Percentiles rank a stretch among this genome's conserved stretches.
phyloP scores from a whole-genome alignment of 2,113 vertebrate species.

The Phalacrocorax aristotelis region DNA sequence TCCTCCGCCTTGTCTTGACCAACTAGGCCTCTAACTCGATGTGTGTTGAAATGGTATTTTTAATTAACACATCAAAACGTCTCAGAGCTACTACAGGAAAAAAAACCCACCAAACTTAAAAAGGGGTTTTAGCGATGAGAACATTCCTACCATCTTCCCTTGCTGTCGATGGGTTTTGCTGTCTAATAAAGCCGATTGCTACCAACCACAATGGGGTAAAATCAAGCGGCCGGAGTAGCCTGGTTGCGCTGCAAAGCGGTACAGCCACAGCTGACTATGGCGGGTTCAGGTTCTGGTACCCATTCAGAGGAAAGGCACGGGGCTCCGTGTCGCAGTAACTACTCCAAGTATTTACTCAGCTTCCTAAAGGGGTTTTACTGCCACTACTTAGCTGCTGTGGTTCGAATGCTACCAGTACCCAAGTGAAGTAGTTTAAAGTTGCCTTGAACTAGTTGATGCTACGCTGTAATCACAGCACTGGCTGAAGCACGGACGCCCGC shows the following conservation, averaged over 20 bases:
- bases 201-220: background rate
- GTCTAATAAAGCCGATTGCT: background rate
- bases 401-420: background rate
- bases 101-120: background rate
- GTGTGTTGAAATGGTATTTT: background rate
- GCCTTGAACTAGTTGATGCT: background rate
- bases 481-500: background rate
- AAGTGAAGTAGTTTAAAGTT: background rate
- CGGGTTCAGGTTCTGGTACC: background rate
- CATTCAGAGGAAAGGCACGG: accelerated
- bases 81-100: background rate
- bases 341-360: constrained; percentile 22
- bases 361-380: constrained; percentile 8
- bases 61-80: background rate
- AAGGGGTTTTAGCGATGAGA: background rate
- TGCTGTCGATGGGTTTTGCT: background rate
- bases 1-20: background rate
- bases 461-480: background rate
- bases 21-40: background rate
- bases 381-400: background rate
- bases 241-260: background rate
- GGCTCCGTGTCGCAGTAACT: background rate
- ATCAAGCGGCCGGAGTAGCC: background rate
- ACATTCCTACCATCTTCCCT: background rate
- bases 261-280: background rate